Base-by-base conservation (phyloP, 1,140 invertebrate species). In the Tetragnatha versicolor region DNA sequence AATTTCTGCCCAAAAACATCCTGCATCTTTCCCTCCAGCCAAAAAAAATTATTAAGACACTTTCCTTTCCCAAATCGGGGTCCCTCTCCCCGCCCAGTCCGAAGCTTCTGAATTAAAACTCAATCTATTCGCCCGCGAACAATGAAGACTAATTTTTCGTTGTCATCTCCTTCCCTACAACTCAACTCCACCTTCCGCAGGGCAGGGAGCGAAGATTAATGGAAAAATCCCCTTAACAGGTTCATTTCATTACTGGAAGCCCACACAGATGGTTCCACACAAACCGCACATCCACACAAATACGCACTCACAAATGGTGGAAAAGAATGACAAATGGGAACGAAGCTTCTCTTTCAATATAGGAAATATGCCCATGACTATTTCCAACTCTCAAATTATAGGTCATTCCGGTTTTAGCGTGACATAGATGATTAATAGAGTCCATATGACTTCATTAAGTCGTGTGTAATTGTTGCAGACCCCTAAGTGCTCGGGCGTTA, bases 201-300 rank as follows among this genome's bases (percentile, higher is more conserved):
- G 55, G 55, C 12, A 12, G 5, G 35, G 20, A 58, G 55, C n/a
- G 7, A 60, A 60, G 69, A 73, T 73, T 73, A 73, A 73, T 73
- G 55, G 47, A 42, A 25, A 7, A 25, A 17, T 60, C 20, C 9
- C 61, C 49, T 58, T 73, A 58, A 60, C 53, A 73, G n/a, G 69
- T 73, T 73, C 69, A 73, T 73, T 73, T 73, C 69, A 73, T 73
- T 73, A 73, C 53, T 39, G 17, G 31, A 27, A 42, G 37, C 69
- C 69, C 69, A 72, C 69, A 73, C 69, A 73, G 33, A 51, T 27
- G 31, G 37, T 6, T 58, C 31, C 9, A 7, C 22, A 66, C 39
- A 31, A 42, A 42, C 27, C 22, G 25, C 14, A 14, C 27, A 39
- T 66, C 49, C 49, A 22, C n/a, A 58, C 55, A 58, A 31, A 33